Evolutionary conservation across 2,113 vertebrate genomes (phyloP), one percentile per base, ranked within the genome.

Genomic region (Lycocorax pyrrhopterus): DNA sequence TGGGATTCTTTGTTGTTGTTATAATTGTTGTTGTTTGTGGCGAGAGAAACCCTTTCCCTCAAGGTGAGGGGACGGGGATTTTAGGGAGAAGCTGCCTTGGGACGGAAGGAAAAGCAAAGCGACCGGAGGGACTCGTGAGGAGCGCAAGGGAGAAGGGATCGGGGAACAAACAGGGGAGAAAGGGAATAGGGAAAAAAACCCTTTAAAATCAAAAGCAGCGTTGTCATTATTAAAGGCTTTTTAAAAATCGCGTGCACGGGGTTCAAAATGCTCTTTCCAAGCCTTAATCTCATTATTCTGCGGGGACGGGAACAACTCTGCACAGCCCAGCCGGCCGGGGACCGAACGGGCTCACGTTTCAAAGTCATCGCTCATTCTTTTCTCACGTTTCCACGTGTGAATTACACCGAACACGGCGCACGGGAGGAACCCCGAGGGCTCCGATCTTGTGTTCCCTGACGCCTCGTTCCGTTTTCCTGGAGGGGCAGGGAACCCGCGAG

Each of bases 371-470:
- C 75, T 93, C 87, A n/a, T 72, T 49, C 92, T 81, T 94, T 92
- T 93, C 94, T 93, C 94, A 75, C 93, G 44, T 96, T 95, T 85
- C 84, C 91, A 85, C 78, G 93, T 95, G 93, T 51, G 95, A 93
- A 85, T 83, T 68, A 55, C 91, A 64, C 79, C 37, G 51, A 86
- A 5, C 91, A 20, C 71, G 43, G 9, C 55, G 71, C 87, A 5
- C 90, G 12, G 72, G 78, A 80, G 87, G 56, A 89, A 5, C 81
- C 72, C 87, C 71, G 56, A 56, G 86, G 95, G 90, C 33, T 94
- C 63, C 9, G 7, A 52, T 55, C 8, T 44, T 2, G 33, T 13
- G 59, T 9, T 67, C 88, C 5, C 81, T 47, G 78, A 16, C 13
- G 10, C 51, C 41, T 69, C 59, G 63, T 26, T 73, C 68, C 79